Conservation (phyloP, 2,888 invertebrate species). For the Oscheius sp. region DNA sequence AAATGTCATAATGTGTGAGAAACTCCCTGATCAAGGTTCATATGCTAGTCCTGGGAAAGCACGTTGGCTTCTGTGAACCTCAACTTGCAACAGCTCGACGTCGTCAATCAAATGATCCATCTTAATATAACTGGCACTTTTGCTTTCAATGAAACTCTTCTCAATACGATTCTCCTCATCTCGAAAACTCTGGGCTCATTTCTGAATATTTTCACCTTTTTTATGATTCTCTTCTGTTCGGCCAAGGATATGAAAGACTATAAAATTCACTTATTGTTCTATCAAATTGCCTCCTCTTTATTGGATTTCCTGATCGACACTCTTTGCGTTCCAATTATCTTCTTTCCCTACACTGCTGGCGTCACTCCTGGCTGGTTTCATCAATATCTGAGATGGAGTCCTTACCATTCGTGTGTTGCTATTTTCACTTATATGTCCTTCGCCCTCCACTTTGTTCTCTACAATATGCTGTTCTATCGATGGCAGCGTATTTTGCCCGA, state of each 20-base stretch:
- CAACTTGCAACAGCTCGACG: not conserved
- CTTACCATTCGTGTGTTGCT: not conserved
- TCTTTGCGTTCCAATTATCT: not conserved
- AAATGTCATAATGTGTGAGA: too few relatives aligned
- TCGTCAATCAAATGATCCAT: too few relatives aligned
- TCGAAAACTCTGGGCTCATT: not conserved
- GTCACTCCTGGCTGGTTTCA: not conserved
- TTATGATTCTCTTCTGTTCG: not conserved
- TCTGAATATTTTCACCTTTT: not conserved
- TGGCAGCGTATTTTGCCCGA: not conserved
- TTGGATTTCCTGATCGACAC: not conserved
- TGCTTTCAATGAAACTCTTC: not conserved
- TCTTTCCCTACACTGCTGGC: not conserved
- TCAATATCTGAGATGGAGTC: not conserved
- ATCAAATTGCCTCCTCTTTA: not conserved
- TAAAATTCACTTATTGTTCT: not conserved
- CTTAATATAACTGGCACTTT: not conserved
- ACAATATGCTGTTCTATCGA: not conserved
- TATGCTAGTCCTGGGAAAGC: not conserved
- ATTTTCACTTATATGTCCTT: constrained; percentile 2
- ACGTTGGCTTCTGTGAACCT: not conserved
- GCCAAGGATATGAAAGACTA: not conserved
- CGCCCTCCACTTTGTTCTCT: not conserved
- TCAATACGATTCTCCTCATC: not conserved
- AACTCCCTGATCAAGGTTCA: not conserved